Evolutionary conservation across 2,797 vertebrate genomes (phyloP), one percentile per base, ranked within the genome.

Genomic region (Atherinosoma microstoma): DNA sequence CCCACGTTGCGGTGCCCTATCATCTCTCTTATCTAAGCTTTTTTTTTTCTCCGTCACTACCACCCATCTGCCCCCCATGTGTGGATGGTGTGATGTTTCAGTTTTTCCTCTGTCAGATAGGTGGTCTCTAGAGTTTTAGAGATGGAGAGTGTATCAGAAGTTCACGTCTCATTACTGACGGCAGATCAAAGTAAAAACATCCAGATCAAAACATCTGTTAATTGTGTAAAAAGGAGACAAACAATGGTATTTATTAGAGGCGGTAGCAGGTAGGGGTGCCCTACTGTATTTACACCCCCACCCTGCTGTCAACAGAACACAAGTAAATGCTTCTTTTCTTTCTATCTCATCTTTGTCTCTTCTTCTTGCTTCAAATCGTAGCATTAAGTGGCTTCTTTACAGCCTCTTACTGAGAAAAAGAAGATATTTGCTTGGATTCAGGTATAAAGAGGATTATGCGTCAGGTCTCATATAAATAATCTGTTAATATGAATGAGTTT

Each of bases 171-270:
- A 87, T 91, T 89, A 91, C 78, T 82, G 90, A 87, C 70, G 54
- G 82, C 58, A 59, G 86, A 92, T 91, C 83, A 91, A 92, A 91
- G 90, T 73, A 73, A 84, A 80, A 85, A 64, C 84, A 75, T 29
- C 30, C 65, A 67, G 81, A 92, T 91, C 89, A 91, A 91, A 91
- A 86, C 83, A 71, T 89, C 82, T 84, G 85, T 86, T 93, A 93
- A 92, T 94, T 93, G 89, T 57, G 34, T 90, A 86, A 91, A 93
- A 82, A 82, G 75, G 72, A 90, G 86, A 89, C 87, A 90, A 90
- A 91, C 85, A 90, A 79, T 68, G 57, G 77, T 83, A 80, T 88
- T 87, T 91, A 91, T 87, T 82, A 79, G 78, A 85, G 75, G 70
- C 65, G 64, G 77, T 61, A 57, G 75, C 74, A 85, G 82, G 83